Evolutionary conservation across 1,140 invertebrate species (phyloP).

Genomic region (Monochamus saltuarius): DNA sequence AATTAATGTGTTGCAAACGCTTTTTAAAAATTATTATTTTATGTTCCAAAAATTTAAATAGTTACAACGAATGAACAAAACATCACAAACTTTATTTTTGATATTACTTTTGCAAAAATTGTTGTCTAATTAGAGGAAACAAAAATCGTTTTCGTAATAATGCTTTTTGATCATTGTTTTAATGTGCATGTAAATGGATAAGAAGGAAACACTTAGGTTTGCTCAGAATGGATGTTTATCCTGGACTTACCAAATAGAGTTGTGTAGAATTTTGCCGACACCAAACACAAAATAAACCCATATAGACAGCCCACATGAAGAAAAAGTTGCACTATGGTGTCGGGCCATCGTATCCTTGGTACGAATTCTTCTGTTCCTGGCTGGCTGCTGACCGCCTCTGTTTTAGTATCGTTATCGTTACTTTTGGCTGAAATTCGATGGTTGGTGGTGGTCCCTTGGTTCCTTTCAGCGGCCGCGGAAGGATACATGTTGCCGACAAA

Average conservation of each 20-base stretch:
- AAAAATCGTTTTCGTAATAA: too few species aligned
- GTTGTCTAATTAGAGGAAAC: too few species aligned
- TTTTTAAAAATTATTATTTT: too few species aligned
- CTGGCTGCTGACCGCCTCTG: constrained; percentile 3
- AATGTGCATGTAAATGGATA: too few species aligned
- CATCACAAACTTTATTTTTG: too few species aligned
- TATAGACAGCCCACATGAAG: constrained; percentile 70
- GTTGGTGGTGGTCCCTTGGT: constrained; percentile 9
- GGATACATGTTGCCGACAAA: constrained; percentile 4
- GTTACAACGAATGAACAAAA: too few species aligned
- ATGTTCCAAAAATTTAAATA: too few species aligned
- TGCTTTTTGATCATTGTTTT: too few species aligned
- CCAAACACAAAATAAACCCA: constrained; percentile 66
- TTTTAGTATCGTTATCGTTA: constrained; percentile 1
- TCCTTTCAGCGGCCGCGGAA: constrained; percentile 8
- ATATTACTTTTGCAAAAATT: too few species aligned
- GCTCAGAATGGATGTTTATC: too few species aligned
- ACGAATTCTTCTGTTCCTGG: constrained; percentile 54
- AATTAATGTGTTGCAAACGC: too few species aligned
- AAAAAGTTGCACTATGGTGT: constrained; percentile 65
- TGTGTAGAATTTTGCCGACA: constrained; percentile 65
- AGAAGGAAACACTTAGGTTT: too few species aligned
- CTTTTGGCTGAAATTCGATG: constrained; percentile 13
- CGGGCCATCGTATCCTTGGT: constrained; percentile 68
- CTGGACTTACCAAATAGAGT: constrained; percentile 68